Conservation (phyloP, 2,113 vertebrate species). For the Leuciscus idus region DNA sequence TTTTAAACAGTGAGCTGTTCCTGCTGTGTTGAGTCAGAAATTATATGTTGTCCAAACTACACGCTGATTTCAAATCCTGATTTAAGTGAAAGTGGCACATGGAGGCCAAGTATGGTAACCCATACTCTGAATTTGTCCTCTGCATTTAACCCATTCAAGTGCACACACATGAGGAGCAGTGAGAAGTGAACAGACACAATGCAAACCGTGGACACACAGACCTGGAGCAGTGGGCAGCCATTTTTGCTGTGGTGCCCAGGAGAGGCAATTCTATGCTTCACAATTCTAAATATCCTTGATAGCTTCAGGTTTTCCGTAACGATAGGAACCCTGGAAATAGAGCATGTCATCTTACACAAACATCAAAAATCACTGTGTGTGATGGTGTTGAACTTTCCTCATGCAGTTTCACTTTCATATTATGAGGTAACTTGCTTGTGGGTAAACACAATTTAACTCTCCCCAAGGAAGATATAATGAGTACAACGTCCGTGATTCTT, state of each 20-base stretch:
- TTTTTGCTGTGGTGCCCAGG: too few species aligned
- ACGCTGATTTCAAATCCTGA: too few species aligned
- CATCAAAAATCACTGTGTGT: neutral
- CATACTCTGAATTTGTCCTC: too few species aligned
- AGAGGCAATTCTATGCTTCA: too few species aligned
- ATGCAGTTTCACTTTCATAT: conserved; percentile 1
- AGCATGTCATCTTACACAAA: neutral
- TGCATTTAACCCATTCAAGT: too few species aligned
- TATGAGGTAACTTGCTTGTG: conserved; percentile 2
- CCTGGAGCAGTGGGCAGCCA: too few species aligned
- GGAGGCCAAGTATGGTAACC: too few species aligned
- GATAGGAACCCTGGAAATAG: neutral
- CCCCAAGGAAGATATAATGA: conserved; percentile 59
- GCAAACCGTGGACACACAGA: too few species aligned
- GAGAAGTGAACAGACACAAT: too few species aligned
- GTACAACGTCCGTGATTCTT: conserved; percentile 28
- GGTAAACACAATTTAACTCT: conserved; percentile 55
- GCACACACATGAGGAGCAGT: too few species aligned
- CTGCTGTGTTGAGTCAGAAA: neutral
- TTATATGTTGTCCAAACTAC: neutral
- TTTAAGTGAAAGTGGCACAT: too few species aligned
- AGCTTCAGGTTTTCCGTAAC: neutral
- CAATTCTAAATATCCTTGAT: neutral
- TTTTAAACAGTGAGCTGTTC: neutral
- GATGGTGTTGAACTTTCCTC: neutral